These are phyloP conservation scores for Macrosteles quadrilineatus DNA, from an alignment of 1,140 invertebrate species.

Conservation along the genomic window DNA sequence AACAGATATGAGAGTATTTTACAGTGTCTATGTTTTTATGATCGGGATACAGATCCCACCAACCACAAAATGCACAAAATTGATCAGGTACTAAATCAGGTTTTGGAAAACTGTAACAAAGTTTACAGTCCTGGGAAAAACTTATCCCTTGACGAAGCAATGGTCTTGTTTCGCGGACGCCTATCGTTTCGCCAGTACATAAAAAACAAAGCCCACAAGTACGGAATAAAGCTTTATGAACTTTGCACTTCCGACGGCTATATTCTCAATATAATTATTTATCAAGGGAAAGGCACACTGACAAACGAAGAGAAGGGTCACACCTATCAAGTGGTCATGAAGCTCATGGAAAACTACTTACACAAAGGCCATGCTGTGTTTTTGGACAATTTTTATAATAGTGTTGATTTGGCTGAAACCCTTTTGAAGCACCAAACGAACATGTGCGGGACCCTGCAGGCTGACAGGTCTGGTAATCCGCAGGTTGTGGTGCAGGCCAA, in stretches of 20 bases:
- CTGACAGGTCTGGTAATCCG: too few relatives aligned
- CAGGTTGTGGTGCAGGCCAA: too few relatives aligned
- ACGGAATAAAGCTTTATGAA: conserved; percentile 46
- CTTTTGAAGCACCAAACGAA: conserved; percentile 29
- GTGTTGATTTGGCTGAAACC: too few relatives aligned
- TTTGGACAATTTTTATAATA: conserved; percentile 30
- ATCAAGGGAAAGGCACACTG: conserved; percentile 27
- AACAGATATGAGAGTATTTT: too few relatives aligned
- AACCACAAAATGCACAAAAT: neutral
- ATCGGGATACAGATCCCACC: too few relatives aligned
- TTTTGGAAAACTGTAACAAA: too few relatives aligned
- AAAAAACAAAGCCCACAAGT: too few relatives aligned
- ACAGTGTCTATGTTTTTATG: neutral
- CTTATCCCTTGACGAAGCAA: too few relatives aligned
- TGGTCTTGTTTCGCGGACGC: conserved; percentile 45
- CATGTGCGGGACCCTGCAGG: too few relatives aligned
- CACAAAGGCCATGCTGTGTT: conserved; percentile 46
- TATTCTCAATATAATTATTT: conserved; percentile 29
- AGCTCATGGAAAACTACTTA: conserved; percentile 45
- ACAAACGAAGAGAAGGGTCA: conserved; percentile 13
- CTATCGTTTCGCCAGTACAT: too few relatives aligned
- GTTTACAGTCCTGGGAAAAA: too few relatives aligned
- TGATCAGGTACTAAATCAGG: neutral
- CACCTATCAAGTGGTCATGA: conserved; percentile 30
- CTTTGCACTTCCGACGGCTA: conserved; percentile 37